These are phyloP conservation scores for Dinomys branickii DNA, from an alignment of 2,113 vertebrate species.

Conservation along the genomic window DNA sequence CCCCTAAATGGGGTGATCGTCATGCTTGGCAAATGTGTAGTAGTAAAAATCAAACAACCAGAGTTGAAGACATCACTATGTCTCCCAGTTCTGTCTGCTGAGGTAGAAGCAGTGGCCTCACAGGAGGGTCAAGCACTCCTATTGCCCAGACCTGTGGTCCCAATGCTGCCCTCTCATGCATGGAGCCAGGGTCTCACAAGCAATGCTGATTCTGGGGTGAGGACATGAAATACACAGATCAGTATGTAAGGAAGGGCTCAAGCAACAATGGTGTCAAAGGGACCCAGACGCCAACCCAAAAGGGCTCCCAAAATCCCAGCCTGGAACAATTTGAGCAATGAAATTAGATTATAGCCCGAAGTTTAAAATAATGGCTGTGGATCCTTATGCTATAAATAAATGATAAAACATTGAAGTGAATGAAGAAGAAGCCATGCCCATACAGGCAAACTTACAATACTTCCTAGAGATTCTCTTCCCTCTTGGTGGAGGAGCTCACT, in stretches of 20 bases:
- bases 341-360: not conserved
- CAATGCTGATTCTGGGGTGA: not conserved
- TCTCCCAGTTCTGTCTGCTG: not conserved
- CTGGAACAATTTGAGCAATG: not conserved
- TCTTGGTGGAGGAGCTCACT: not conserved
- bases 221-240: not conserved
- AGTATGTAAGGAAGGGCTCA: not conserved
- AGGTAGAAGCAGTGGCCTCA: not conserved
- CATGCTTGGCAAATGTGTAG: not conserved
- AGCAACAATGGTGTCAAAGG: not conserved
- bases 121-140: not conserved
- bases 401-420: not conserved
- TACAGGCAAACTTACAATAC: not conserved
- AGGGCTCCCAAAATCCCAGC: not conserved
- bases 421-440: not conserved
- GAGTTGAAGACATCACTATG: not conserved
- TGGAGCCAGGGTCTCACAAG: not conserved
- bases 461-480: too few species aligned
- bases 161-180: not conserved
- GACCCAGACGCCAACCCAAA: not conserved
- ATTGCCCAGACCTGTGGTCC: not conserved
- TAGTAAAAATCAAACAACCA: not conserved
- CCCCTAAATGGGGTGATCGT: not conserved
- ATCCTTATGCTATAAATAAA: not conserved
- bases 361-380: not conserved